A percentile compares a stretch with the other conserved stretches of the same genome.
These are phyloP conservation scores for Oreonectes daqikongensis DNA, from an alignment of 2,797 vertebrate genomes.

Conservation along the genomic window DNA sequence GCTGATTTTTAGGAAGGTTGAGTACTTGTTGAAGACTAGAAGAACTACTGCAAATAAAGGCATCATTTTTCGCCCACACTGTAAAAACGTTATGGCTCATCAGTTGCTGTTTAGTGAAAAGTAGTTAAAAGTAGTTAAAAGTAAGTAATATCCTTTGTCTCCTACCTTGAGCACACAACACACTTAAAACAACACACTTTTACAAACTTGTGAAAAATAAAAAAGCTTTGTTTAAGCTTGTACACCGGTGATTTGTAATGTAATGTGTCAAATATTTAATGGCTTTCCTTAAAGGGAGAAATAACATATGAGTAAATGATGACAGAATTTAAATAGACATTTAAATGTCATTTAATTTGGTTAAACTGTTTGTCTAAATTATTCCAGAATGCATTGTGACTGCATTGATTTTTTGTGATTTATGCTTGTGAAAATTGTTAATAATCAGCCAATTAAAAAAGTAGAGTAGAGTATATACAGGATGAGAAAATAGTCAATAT, in stretches of 20 bases:
- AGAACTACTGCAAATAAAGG: neutral
- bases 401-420: neutral
- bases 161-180: neutral
- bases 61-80: neutral
- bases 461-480: no score
- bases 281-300: no score
- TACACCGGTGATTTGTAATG: no score
- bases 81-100: neutral
- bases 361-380: no score
- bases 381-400: neutral
- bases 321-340: no score
- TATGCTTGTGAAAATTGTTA: neutral
- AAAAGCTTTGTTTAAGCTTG: neutral
- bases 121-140: neutral
- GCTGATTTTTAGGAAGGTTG: neutral
- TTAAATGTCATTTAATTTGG: no score
- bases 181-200: neutral
- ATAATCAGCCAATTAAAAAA: no score
- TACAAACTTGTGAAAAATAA: neutral
- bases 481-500: no score
- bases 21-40: neutral
- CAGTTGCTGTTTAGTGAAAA: neutral
- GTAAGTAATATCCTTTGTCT: neutral
- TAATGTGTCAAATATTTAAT: neutral
- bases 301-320: no score